These are phyloP conservation scores for Helleia helle DNA, from an alignment of 2,888 invertebrate species.

Conservation along the genomic window DNA sequence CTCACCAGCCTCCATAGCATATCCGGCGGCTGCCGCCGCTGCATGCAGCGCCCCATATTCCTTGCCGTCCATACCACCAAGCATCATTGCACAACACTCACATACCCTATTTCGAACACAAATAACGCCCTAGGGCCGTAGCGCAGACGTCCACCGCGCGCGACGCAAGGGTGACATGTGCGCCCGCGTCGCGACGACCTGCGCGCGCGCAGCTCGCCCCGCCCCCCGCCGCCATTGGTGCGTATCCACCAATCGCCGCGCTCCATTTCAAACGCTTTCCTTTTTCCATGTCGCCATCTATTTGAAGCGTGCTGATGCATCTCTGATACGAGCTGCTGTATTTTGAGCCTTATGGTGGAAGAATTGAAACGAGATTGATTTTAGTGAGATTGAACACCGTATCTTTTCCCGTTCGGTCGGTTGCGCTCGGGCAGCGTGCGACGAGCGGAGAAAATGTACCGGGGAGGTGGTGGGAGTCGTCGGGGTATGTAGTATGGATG, in stretches of 20 bases:
- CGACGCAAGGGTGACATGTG: constrained; percentile 36
- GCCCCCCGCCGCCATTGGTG: constrained; percentile 57
- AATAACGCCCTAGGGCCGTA: constrained; percentile 9
- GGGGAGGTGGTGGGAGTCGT: constrained; percentile 14
- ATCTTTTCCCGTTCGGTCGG: constrained; percentile 66
- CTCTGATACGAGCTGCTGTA: constrained; percentile 24
- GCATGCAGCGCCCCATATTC: constrained; percentile 69
- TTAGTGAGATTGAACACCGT: constrained; percentile 21
- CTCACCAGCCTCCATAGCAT: constrained; percentile 59
- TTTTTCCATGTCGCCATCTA: constrained; percentile 68
- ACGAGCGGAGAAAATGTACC: constrained; percentile 49
- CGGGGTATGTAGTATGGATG: constrained; percentile 22
- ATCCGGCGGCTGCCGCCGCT: constrained; percentile 55
- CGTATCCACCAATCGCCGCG: constrained; percentile 63
- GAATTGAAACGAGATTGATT: constrained; percentile 18
- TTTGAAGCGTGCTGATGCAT: constrained; percentile 67
- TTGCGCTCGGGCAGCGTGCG: constrained; percentile 60
- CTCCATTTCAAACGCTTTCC: constrained; percentile 66
- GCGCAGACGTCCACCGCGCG: constrained; percentile 35
- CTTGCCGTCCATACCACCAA: constrained; percentile 67
- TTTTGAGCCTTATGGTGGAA: constrained; percentile 22
- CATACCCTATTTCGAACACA: constrained; percentile 13
- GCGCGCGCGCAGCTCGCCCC: constrained; percentile 34
- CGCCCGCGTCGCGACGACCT: constrained; percentile 27
- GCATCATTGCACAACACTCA: constrained; percentile 38